A percentile compares a stretch with the other conserved stretches of the same genome.
Evolutionary conservation across 2,888 invertebrate species (phyloP).

Genomic region (Sympetrum striolatum): DNA sequence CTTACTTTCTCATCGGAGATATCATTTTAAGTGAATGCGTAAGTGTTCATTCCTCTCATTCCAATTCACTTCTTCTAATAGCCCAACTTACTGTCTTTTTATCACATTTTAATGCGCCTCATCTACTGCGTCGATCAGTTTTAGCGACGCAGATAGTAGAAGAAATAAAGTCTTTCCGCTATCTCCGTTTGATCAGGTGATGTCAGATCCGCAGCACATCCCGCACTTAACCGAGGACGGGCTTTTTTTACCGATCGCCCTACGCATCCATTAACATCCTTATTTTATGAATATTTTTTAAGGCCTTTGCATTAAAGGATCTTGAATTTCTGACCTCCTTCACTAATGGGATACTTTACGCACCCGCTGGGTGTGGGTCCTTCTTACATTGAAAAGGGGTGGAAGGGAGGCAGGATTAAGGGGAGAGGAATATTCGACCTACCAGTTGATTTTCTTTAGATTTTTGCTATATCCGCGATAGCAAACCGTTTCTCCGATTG

Average conservation of each 20-base stretch:
- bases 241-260: not conserved
- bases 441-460: too few species aligned
- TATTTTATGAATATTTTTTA: not conserved
- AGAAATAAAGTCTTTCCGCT: not conserved
- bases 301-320: not conserved
- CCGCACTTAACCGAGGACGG: not conserved
- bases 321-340: not conserved
- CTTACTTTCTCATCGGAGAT: too few species aligned
- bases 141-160: not conserved
- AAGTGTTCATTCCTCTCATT: too few species aligned
- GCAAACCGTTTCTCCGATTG: too few species aligned
- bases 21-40: too few species aligned
- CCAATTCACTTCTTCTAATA: too few species aligned
- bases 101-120: too few species aligned
- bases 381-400: not conserved
- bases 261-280: not conserved
- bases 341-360: not conserved
- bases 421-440: not conserved
- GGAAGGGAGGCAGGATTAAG: not conserved
- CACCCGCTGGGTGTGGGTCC: not conserved
- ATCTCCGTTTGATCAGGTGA: not conserved
- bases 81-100: too few species aligned
- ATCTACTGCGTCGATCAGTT: too few species aligned
- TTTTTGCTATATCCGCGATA: too few species aligned
- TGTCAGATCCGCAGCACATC: not conserved